Percentiles rank a stretch among this genome's conserved stretches.
Conservation (phyloP, 2,888 invertebrate genomes). For the Ypsolopha scabrella region DNA sequence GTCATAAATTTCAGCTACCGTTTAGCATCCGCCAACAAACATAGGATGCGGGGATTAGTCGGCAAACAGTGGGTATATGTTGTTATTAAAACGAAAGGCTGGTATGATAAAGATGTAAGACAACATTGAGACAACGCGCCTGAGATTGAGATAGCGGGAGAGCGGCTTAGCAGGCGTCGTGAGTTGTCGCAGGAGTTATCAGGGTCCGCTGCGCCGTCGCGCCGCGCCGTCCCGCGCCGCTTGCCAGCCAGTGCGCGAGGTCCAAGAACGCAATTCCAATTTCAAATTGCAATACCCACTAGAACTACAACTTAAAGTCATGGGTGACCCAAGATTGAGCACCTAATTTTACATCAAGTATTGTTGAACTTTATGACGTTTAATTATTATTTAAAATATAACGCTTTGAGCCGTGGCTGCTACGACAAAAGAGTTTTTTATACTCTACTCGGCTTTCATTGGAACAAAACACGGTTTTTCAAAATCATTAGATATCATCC, state of each 20-base stretch:
- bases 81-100: constrained; percentile 47
- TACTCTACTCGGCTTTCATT: no score
- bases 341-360: no score
- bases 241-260: background rate
- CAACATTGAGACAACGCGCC: constrained; percentile 35
- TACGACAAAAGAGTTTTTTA: no score
- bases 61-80: constrained; percentile 45
- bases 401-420: no score
- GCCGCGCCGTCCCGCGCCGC: constrained; percentile 6
- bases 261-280: no score
- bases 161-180: constrained; percentile 18
- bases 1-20: constrained; percentile 62
- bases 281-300: no score
- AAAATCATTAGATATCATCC: no score
- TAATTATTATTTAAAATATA: no score
- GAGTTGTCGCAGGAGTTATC: constrained; percentile 15
- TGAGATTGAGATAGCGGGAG: constrained; percentile 44
- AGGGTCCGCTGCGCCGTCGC: constrained; percentile 10
- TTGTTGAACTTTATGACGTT: no score
- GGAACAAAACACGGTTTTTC: no score
- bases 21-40: constrained; percentile 55
- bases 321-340: no score
- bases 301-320: no score
- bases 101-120: constrained; percentile 51
- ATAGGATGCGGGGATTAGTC: constrained; percentile 51